Evolutionary conservation across 2,113 vertebrate genomes (phyloP).

Genomic region (Corythornis cristatus): DNA sequence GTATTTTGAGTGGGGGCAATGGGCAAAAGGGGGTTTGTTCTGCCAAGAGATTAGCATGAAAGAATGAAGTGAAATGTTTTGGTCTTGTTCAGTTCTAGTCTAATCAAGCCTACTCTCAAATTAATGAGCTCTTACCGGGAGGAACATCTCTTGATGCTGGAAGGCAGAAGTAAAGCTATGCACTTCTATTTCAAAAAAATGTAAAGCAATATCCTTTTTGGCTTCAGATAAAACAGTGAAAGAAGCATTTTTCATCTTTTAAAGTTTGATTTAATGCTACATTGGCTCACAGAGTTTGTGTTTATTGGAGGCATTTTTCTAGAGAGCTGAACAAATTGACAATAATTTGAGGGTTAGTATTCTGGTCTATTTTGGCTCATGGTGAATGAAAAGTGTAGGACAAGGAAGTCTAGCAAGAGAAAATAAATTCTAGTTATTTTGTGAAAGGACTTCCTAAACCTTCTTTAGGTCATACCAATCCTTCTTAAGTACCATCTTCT

Average conservation of each 20-base stretch:
- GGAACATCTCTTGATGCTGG: conserved; percentile 15
- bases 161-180: conserved; percentile 44
- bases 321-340: conserved; percentile 69
- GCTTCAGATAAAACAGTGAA: conserved; percentile 64
- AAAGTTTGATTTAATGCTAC: conserved; percentile 65
- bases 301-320: conserved; percentile 65
- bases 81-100: conserved; percentile 39
- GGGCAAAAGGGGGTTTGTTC: background rate
- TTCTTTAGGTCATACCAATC: background rate
- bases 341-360: conserved; percentile 48
- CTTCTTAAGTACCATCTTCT: background rate
- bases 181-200: conserved; percentile 58
- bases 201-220: conserved; percentile 67
- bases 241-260: conserved; percentile 58
- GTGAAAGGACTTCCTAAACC: background rate
- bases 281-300: conserved; percentile 47
- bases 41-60: conserved; percentile 62
- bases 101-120: conserved; percentile 65
- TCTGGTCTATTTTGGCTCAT: conserved; percentile 18
- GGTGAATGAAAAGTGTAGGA: conserved; percentile 42
- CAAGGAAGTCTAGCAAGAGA: background rate
- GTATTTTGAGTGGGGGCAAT: conserved; percentile 7
- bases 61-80: conserved; percentile 45
- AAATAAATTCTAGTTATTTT: background rate
- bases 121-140: conserved; percentile 48